Base-by-base conservation (phyloP, 2,113 vertebrate species). In the Galemys pyrenaicus region DNA sequence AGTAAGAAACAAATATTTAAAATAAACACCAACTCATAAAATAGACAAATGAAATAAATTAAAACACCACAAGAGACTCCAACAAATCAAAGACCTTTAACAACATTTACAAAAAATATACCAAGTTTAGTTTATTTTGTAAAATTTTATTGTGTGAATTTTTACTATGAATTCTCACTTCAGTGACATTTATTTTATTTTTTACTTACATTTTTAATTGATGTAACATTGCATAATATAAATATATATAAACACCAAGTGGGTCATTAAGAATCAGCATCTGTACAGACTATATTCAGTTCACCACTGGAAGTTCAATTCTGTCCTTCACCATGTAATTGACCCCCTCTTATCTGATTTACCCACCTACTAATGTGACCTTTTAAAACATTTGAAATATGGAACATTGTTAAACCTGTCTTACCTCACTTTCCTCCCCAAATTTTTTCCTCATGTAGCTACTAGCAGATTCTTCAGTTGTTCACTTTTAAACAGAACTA, bases 401-500 rank as follows among this genome's bases (percentile, higher is more conserved):
- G 68, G 6, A 37, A 51, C 3, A 56, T 88, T 60, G 87, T 70
- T 89, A 89, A 87, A 7, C 54, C 82, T 95, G 39, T 17, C 80
- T 96, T 92, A 94, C 22, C 37, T 88, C 86, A 9, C 67, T 58
- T 49, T 41, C 41, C 56, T 32, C 3, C 28, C 41, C 28, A 89
- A 89, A 68, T 95, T 91, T 49, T 95, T 88, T 16, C 39, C 32
- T 32, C 68, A 56, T n/a, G 32, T 26, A 54, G 30, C 9, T 51
- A 71, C 78, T 89, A 95, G 96, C 92, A 96, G 77, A 93, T 70
- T 93, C 77, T 87, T 90, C 35, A 74, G 78, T 84, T 95, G 74
- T 93, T 97, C 91, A 96, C 96, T 97, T 96, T 95, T 94, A 97
- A 96, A 94, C 82, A 94, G 35, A 51, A 32, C 46, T 92, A 86